Evolutionary conservation across 37 sponge, comb jelly and placozoan genomes (phyloP).

Genomic region (Spongilla lacustris): DNA sequence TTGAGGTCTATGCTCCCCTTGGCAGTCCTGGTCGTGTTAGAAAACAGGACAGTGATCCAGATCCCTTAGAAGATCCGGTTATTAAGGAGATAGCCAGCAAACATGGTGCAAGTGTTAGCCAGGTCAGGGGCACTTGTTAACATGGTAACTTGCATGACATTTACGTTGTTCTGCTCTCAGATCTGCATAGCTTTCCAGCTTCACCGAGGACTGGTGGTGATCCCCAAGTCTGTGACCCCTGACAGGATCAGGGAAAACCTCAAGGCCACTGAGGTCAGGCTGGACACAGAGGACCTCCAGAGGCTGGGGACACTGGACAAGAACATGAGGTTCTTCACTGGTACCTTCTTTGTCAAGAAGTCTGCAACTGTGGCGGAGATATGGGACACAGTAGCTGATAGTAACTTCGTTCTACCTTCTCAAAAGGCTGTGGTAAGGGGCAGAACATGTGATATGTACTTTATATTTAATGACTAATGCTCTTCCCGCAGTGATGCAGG

Average conservation of each 20-base stretch:
- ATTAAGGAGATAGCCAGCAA: constrained; percentile 75
- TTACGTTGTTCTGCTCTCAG: too few relatives aligned
- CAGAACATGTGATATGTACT: too few relatives aligned
- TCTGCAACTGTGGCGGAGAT: too few relatives aligned
- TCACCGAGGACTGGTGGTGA: constrained; percentile 48
- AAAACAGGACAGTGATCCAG: constrained; percentile 28
- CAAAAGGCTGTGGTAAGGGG: too few relatives aligned
- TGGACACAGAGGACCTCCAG: constrained; percentile 62
- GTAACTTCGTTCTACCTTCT: too few relatives aligned
- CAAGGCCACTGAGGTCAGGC: constrained; percentile 39
- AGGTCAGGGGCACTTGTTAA: constrained; percentile 25
- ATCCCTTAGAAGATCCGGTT: constrained; percentile 70
- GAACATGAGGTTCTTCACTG: constrained; percentile 30
- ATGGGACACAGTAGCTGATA: too few relatives aligned
- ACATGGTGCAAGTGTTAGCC: constrained; percentile 60
- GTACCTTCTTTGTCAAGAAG: too few relatives aligned
- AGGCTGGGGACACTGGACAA: constrained; percentile 37
- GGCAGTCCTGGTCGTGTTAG: constrained; percentile 64
- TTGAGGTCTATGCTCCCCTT: constrained; percentile 82
- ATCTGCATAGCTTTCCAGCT: constrained; percentile 60
- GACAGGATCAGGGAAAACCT: constrained; percentile 68
- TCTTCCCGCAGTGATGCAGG: too few relatives aligned
- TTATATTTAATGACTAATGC: too few relatives aligned
- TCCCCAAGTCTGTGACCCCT: constrained; percentile 70
- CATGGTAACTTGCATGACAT: too few relatives aligned